Evolutionary conservation across 2,888 invertebrate species (phyloP), one percentile per base, ranked within the genome.

Genomic region (Autographa gamma): DNA sequence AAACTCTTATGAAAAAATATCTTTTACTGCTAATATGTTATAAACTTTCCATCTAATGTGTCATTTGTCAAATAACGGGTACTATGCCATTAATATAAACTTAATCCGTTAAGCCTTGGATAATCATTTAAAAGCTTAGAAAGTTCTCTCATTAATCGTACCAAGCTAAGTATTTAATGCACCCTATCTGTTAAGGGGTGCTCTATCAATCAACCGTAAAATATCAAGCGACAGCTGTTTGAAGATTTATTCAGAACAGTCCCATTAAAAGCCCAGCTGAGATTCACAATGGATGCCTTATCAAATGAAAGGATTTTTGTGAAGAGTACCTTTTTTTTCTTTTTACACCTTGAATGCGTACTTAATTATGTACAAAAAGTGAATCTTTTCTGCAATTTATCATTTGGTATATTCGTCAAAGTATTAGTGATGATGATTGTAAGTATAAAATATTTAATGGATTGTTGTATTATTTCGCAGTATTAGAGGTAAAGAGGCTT

Each of bases 211-310:
- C 48, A n/a, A 48, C n/a, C 8, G 48, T n/a, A 48, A 48, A 48
- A 48, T n/a, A 5, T 16, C n/a, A 7, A 48, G n/a, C 48, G 48
- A n/a, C 48, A 48, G 48, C 48, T 48, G 48, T 48, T n/a, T 5
- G 48, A n/a, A 48, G 48, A n/a, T 43, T 43, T 16, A 48, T n/a
- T 48, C 48, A 6, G n/a, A n/a, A n/a, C n/a, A n/a, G n/a, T n/a
- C n/a, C n/a, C n/a, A n/a, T 25, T n/a, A 43, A 43, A 48, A 48
- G n/a, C 48, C n/a, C 48, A 48, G 48, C 48, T 48, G 48, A 48
- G 48, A 5, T 7, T 48, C 3, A 48, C 48, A 48, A 48, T 48
- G 48, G 48, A 16, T 2, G 48, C n/a, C 48, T n/a, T 48, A 48
- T 48, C 48, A 48, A 48, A 48, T 48, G n/a, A 48, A 48, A 48